Evolutionary conservation across 2,113 vertebrate genomes (phyloP).

Genomic region (Vulpes lagopus): DNA sequence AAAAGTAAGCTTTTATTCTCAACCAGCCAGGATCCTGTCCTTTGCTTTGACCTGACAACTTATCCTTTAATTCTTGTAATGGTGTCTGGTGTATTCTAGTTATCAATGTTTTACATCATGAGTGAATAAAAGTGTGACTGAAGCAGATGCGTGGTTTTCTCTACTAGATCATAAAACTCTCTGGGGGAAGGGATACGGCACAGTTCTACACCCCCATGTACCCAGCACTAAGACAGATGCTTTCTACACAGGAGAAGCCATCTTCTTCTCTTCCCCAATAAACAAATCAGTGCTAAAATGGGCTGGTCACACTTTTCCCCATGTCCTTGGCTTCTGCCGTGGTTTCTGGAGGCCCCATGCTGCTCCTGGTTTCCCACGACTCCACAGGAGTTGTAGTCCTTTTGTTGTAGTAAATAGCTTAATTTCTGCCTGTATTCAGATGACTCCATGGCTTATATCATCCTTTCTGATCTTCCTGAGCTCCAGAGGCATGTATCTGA

Average conservation of each 20-base stretch:
- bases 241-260: not conserved
- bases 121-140: not conserved
- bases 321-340: not conserved
- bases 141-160: not conserved
- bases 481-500: not conserved
- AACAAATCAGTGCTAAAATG: not conserved
- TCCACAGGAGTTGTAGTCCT: not conserved
- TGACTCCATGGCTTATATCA: not conserved
- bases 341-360: too few species aligned
- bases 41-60: not conserved
- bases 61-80: not conserved
- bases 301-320: not conserved
- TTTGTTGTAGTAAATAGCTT: not conserved
- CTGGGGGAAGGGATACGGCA: rapidly evolving
- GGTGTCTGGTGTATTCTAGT: not conserved
- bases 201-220: not conserved
- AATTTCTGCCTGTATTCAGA: not conserved
- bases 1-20: rapidly evolving
- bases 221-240: too few species aligned
- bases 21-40: not conserved
- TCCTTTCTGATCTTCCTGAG: not conserved
- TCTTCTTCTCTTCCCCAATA: not conserved
- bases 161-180: not conserved
- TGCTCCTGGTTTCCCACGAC: not conserved
- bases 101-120: not conserved